phyloP scores from a whole-genome alignment of 2,888 invertebrate species.

The Glyphotaelius pellucidus region DNA sequence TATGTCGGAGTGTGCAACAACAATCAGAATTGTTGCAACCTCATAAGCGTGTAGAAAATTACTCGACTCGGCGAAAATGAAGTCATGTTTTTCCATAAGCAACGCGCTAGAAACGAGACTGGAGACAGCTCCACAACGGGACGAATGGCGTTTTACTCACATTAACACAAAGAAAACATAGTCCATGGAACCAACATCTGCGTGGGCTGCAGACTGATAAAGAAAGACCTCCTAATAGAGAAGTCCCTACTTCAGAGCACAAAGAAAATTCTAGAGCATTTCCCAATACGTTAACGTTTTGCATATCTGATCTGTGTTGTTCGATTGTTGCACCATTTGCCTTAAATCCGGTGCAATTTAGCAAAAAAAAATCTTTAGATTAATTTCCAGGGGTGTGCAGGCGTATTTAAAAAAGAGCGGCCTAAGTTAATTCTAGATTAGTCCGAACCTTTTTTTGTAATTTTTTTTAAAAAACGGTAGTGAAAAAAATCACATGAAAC shows the following conservation, averaged over 20 bases:
- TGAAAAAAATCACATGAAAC: too few relatives aligned
- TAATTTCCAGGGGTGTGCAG: background rate
- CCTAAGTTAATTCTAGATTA: too few relatives aligned
- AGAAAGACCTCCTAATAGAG: constrained; percentile 58
- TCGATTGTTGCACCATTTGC: constrained; percentile 47
- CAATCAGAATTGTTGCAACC: background rate
- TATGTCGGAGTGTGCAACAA: background rate
- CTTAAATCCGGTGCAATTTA: constrained; percentile 40
- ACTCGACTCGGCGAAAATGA: background rate
- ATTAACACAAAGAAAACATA: constrained; percentile 29
- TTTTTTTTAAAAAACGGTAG: too few relatives aligned
- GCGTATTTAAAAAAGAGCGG: background rate
- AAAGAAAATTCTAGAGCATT: constrained; percentile 58
- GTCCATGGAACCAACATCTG: background rate
- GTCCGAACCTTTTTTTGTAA: too few relatives aligned
- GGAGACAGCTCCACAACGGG: background rate
- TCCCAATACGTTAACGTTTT: constrained; percentile 42
- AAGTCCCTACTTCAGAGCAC: constrained; percentile 42
- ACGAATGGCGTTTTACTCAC: constrained; percentile 19
- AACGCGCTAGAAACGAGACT: constrained; percentile 3
- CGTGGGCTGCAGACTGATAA: background rate
- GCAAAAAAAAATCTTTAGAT: background rate
- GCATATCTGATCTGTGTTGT: constrained; percentile 52
- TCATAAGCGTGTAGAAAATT: constrained; percentile 2
- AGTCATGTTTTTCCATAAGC: constrained; percentile 34